phyloP scores from a whole-genome alignment of 2,888 invertebrate species.

The Diarsia rubi region DNA sequence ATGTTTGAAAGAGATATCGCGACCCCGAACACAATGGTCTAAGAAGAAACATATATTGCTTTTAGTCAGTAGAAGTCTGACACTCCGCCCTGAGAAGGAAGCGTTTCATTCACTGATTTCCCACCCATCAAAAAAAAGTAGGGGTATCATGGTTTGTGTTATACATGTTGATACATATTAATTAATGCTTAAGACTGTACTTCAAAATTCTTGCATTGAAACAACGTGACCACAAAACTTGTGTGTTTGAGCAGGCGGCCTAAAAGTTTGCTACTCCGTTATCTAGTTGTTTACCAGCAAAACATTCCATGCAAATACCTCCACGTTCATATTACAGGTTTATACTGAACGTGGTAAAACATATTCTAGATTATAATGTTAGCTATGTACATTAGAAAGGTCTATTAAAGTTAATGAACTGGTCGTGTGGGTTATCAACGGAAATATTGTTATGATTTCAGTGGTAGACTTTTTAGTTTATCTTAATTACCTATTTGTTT shows the following conservation, averaged over 20 bases:
- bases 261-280: slow-evolving; percentile 39
- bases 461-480: background rate
- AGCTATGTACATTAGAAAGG: slow-evolving; percentile 8
- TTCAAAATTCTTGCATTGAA: slow-evolving; percentile 32
- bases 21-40: too few species aligned
- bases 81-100: too few species aligned
- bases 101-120: too few species aligned
- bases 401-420: slow-evolving; percentile 31
- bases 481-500: background rate
- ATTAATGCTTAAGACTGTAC: background rate
- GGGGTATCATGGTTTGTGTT: too few species aligned
- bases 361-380: slow-evolving; percentile 4
- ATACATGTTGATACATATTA: background rate
- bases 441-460: slow-evolving; percentile 9
- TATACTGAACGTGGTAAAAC: background rate
- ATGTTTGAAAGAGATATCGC: too few species aligned
- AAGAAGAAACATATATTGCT: too few species aligned
- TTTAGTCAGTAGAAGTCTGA: too few species aligned
- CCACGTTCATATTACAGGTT: slow-evolving; percentile 9
- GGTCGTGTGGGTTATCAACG: slow-evolving; percentile 5
- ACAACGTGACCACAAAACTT: slow-evolving; percentile 40
- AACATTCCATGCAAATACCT: slow-evolving; percentile 33
- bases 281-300: slow-evolving; percentile 44
- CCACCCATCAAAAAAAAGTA: too few species aligned
- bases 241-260: slow-evolving; percentile 1